Evolutionary conservation across 2,113 vertebrate species (phyloP).

Genomic region (Sturnus vulgaris): DNA sequence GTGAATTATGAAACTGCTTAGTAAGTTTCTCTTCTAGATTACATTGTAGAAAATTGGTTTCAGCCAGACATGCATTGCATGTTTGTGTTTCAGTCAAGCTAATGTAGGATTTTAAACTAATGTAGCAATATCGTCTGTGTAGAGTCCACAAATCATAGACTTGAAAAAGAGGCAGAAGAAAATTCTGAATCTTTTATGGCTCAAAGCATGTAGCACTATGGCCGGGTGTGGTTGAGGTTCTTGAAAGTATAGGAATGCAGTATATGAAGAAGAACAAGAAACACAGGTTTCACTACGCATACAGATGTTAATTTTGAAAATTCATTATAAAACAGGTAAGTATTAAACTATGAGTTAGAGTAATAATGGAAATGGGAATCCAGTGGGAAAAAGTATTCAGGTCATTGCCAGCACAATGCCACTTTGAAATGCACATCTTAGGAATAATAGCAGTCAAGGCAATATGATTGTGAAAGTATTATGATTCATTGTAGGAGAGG

Average conservation of each 20-base stretch:
- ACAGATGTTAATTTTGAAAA: background rate
- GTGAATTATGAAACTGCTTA: background rate
- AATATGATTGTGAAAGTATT: background rate
- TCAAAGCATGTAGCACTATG: background rate
- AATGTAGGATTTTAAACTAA: background rate
- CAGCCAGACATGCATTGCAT: background rate
- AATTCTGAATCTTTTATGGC: background rate
- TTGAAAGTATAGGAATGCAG: background rate
- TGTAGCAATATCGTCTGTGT: background rate
- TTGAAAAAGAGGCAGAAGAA: background rate
- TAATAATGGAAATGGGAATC: background rate
- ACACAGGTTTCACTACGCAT: background rate
- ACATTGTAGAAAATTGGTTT: background rate
- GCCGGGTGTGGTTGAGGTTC: background rate
- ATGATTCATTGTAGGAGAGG: background rate
- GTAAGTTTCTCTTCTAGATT: background rate
- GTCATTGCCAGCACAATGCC: background rate
- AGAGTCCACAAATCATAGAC: background rate
- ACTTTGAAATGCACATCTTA: background rate
- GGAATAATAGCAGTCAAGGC: background rate
- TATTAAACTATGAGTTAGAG: background rate
- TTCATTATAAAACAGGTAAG: background rate
- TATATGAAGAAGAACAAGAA: background rate
- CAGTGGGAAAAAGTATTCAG: background rate
- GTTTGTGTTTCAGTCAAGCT: background rate